These are phyloP conservation scores for Euura lappo DNA, from an alignment of 1,140 invertebrate species.

Conservation along the genomic window DNA sequence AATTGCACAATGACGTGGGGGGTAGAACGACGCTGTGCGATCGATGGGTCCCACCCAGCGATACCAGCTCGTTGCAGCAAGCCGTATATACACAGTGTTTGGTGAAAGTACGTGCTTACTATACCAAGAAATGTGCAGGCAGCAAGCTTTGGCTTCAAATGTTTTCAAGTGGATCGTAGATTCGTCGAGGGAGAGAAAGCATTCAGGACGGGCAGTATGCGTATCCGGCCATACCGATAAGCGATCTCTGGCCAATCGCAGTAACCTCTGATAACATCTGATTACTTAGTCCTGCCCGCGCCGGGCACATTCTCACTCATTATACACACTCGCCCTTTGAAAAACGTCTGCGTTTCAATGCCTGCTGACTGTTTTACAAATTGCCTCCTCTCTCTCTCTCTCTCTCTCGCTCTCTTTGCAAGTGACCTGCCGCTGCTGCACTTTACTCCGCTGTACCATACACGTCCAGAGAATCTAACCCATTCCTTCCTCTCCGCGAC, in stretches of 20 bases:
- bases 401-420: not conserved
- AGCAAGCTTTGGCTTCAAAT: not conserved
- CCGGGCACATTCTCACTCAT: constrained; percentile 18
- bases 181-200: constrained; percentile 6
- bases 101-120: not conserved
- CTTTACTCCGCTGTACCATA: not conserved
- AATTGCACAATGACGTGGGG: not conserved
- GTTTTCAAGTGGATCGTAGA: constrained; percentile 7
- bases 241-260: constrained; percentile 41
- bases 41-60: not conserved
- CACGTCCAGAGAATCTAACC: not conserved
- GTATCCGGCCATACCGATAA: constrained; percentile 41
- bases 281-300: constrained; percentile 40
- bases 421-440: not conserved
- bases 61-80: not conserved
- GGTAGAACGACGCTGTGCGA: not conserved
- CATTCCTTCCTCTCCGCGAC: too few species aligned
- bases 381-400: not conserved
- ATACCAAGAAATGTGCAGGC: not conserved
- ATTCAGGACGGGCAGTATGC: constrained; percentile 26
- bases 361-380: not conserved
- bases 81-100: not conserved
- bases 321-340: constrained; percentile 15
- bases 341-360: constrained; percentile 2
- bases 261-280: constrained; percentile 44